phyloP scores from a whole-genome alignment of 2,113 vertebrate genomes.

The Hassar affinis region DNA sequence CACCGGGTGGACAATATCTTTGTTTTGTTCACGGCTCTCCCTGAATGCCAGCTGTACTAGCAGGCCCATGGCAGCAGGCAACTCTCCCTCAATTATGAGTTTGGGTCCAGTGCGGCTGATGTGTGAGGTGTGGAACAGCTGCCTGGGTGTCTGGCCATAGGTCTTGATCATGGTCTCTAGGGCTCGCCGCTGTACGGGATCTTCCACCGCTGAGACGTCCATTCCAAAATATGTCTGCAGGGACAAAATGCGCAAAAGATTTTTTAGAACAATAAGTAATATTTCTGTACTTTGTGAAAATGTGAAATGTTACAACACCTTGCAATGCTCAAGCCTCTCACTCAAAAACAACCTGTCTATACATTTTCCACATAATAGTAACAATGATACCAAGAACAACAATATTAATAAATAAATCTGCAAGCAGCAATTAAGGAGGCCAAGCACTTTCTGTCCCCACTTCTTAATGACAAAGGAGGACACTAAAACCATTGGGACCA shows the following conservation, averaged over 20 bases:
- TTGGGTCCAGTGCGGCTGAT: constrained; percentile 79
- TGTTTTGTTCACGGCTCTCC: constrained; percentile 84
- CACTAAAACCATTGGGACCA: neutral
- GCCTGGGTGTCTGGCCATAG: constrained; percentile 92
- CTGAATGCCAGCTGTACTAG: constrained; percentile 95
- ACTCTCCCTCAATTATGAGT: constrained; percentile 88
- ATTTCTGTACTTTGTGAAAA: neutral
- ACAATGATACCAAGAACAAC: neutral
- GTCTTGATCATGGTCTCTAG: constrained; percentile 99
- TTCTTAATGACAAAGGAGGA: neutral
- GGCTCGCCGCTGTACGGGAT: constrained; percentile 93
- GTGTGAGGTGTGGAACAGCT: constrained; percentile 87
- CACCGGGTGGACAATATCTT: constrained; percentile 87
- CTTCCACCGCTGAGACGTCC: constrained; percentile 97
- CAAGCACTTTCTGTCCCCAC: neutral
- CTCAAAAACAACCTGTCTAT: neutral
- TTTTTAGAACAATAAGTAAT: neutral
- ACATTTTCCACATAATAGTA: neutral
- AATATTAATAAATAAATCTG: neutral
- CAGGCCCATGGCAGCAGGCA: constrained; percentile 92
- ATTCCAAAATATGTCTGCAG: constrained; percentile 95
- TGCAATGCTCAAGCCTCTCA: neutral
- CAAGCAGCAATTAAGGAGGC: neutral
- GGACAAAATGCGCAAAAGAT: neutral
- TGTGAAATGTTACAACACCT: neutral